Conservation (phyloP, 2,888 invertebrate species). For the Drosophila buzzatii region DNA sequence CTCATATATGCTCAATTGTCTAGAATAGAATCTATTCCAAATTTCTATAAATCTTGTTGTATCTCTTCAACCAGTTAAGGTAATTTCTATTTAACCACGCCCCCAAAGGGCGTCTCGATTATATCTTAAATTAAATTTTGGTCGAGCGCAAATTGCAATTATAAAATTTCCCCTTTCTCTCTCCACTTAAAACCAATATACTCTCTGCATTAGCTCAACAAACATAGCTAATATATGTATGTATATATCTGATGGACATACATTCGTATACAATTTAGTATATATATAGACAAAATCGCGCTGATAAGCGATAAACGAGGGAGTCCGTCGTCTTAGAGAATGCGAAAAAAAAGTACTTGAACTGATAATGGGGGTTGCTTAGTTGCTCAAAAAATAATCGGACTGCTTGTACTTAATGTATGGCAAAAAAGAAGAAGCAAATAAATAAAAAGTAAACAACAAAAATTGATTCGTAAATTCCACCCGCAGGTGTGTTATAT, state of each 20-base stretch:
- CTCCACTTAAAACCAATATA: background rate
- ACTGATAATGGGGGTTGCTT: slow-evolving; percentile 27
- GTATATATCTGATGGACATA: background rate
- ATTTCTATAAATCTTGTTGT: too few relatives aligned
- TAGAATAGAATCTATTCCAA: too few relatives aligned
- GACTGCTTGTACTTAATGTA: slow-evolving; percentile 2
- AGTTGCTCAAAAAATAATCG: slow-evolving; percentile 8
- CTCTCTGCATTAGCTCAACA: background rate
- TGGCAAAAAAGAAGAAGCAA: background rate
- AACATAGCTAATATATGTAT: background rate
- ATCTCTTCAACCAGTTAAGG: too few relatives aligned
- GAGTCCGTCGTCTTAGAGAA: background rate
- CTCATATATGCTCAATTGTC: too few relatives aligned
- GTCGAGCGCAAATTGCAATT: background rate
- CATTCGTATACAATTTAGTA: background rate
- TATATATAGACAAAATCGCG: background rate
- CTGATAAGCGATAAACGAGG: slow-evolving; percentile 39
- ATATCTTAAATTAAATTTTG: too few relatives aligned
- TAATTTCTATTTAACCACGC: too few relatives aligned
- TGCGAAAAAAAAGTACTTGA: slow-evolving; percentile 21
- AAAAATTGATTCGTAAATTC: slow-evolving; percentile 1
- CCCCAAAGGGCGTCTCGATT: too few relatives aligned
- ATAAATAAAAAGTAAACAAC: background rate
- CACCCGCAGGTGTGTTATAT: slow-evolving; percentile 6
- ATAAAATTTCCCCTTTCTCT: background rate